These are phyloP conservation scores for Apodemia zela DNA, from an alignment of 2,888 invertebrate species.

Conservation along the genomic window DNA sequence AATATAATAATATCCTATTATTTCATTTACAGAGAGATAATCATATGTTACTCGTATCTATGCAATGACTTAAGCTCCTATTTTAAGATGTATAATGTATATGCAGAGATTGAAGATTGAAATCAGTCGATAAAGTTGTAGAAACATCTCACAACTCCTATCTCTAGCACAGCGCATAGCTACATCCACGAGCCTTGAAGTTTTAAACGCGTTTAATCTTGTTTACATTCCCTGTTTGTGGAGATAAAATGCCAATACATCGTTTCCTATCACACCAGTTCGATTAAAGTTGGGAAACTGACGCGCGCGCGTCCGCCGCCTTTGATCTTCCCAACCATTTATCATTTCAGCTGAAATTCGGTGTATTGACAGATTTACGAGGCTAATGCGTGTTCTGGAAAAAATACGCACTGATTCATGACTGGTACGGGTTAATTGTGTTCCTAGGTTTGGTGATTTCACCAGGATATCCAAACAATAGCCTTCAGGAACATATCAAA, in stretches of 20 bases:
- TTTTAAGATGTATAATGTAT: too few relatives aligned
- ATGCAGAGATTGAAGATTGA: too few relatives aligned
- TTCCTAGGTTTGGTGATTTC: neutral
- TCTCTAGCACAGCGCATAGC: conserved; percentile 1
- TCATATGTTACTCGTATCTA: too few relatives aligned
- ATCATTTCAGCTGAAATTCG: conserved; percentile 35
- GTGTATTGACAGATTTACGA: conserved; percentile 43
- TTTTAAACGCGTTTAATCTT: neutral
- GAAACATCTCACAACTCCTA: conserved; percentile 3
- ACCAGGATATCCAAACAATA: neutral
- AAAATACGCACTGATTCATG: conserved; percentile 24
- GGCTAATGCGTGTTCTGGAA: conserved; percentile 33
- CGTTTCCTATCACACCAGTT: conserved; percentile 14
- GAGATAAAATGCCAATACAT: conserved; percentile 11
- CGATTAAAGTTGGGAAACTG: conserved; percentile 11
- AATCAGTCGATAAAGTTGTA: too few relatives aligned
- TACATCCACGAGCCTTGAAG: neutral
- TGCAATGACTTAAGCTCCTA: too few relatives aligned
- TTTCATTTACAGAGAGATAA: too few relatives aligned
- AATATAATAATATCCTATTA: too few relatives aligned
- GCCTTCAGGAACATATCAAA: too few relatives aligned
- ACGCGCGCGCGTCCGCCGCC: conserved; percentile 29
- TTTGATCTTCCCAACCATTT: conserved; percentile 41
- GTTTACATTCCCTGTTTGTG: conserved; percentile 12
- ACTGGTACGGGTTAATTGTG: conserved; percentile 2